Percentiles rank a stretch among this genome's conserved stretches.
phyloP scores from a whole-genome alignment of 2,797 vertebrate genomes.

The Columba guinea region DNA sequence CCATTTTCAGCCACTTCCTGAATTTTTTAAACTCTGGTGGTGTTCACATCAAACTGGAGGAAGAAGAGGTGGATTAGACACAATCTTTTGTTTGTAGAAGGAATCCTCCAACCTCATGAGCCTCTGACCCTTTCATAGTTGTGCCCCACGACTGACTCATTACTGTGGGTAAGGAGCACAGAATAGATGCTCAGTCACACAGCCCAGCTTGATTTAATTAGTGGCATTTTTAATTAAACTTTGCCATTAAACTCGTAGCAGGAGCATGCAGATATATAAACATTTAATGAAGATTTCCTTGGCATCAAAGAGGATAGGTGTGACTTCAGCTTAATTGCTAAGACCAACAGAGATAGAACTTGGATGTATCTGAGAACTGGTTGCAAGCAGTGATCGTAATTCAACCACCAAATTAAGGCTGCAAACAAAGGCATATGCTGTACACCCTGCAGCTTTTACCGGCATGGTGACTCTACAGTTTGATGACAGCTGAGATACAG shows the following conservation, averaged over 20 bases:
- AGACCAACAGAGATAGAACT: background rate
- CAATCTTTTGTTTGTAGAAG: background rate
- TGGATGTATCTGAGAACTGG: background rate
- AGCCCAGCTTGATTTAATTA: constrained; percentile 10
- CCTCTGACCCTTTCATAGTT: background rate
- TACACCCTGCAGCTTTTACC: background rate
- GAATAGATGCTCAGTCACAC: background rate
- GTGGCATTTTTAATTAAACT: constrained; percentile 6
- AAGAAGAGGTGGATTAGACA: background rate
- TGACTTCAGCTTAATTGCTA: constrained; percentile 33
- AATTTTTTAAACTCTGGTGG: background rate
- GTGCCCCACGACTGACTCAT: background rate
- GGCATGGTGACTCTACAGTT: background rate
- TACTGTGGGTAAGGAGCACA: background rate
- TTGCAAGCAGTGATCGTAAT: background rate
- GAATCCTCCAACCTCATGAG: accelerated
- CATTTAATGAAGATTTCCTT: constrained; percentile 1
- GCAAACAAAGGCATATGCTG: background rate
- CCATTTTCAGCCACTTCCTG: background rate
- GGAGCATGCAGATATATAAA: background rate
- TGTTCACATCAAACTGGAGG: background rate
- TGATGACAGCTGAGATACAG: background rate
- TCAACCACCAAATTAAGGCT: background rate
- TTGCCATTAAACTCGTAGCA: background rate
- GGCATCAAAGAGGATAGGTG: background rate